phyloP scores from a whole-genome alignment of 2,888 invertebrate species.

The Galerucella nymphaeae region DNA sequence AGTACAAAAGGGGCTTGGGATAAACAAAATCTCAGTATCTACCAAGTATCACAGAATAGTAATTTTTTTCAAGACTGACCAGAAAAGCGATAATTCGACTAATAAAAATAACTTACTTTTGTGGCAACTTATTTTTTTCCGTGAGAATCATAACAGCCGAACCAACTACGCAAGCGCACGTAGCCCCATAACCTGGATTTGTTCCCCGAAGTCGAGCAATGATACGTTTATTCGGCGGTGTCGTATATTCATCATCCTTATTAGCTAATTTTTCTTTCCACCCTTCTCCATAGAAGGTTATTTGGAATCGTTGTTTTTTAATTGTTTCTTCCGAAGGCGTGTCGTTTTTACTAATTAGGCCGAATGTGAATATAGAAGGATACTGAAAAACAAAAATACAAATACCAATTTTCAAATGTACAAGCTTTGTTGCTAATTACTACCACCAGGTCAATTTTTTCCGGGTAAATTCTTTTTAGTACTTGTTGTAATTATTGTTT shows the following conservation, averaged over 20 bases:
- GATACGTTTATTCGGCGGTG: constrained; percentile 70
- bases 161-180: constrained; percentile 78
- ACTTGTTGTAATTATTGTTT: too few relatives aligned
- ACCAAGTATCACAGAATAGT: too few relatives aligned
- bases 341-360: constrained; percentile 31
- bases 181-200: constrained; percentile 89
- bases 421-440: too few relatives aligned
- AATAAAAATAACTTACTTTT: constrained; percentile 58
- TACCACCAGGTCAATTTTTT: too few relatives aligned
- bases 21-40: too few relatives aligned
- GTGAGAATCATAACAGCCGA: constrained; percentile 80
- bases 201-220: constrained; percentile 74
- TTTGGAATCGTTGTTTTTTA: constrained; percentile 72
- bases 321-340: constrained; percentile 67
- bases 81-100: not conserved
- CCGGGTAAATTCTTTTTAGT: too few relatives aligned
- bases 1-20: too few relatives aligned
- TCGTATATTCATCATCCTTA: constrained; percentile 62
- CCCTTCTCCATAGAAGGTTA: constrained; percentile 82
- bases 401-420: not conserved
- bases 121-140: constrained; percentile 81
- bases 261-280: constrained; percentile 74
- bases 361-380: constrained; percentile 41
- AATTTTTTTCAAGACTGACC: too few relatives aligned
- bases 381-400: constrained; percentile 41